Base-by-base conservation (phyloP, 2,797 vertebrate genomes). In the Smutsia temminckii region DNA sequence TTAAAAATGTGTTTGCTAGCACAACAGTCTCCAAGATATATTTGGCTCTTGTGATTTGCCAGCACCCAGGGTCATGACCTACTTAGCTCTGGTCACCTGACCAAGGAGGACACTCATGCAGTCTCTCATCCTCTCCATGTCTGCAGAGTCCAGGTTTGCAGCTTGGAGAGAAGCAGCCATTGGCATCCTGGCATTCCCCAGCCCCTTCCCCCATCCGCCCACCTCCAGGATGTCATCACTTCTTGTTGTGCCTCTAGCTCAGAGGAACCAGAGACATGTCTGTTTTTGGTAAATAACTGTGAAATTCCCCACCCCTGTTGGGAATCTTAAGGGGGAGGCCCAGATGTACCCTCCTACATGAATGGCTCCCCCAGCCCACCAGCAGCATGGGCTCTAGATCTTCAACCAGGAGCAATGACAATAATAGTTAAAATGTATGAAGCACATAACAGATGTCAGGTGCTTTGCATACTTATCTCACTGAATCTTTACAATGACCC, bases 1-100 rank as follows among this genome's bases (percentile, higher is more conserved):
- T 17, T 96, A 96, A 97, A 97, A 97, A 93, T 95, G 89, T 72
- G 77, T 90, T 97, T 96, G 77, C 72, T 85, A 40, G 88, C 94
- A 74, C 0, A 51, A 83, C 37, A 59, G 42, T 85, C 77, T 97
- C 69, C 51, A 89, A 94, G 90, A 92, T 97, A 91, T 63, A 90
- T 96, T 96, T 98, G 95, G 80, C 74, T 91, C 49, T 86, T 95
- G 23, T 94, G 91, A 91, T 94, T 96, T 97, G 84, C 94, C 87
- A 96, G 93, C 63, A 77, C 72, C 88, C 77, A 83, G 86, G 95
- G 95, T 96, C 85, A 89, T 96, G 91, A 93, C 95, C 95, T 93
- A 79, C 89, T 96, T 97, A 93, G 84, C 91, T 96, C 87, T 66
- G 63, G 34, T 95, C 89, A 84, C 81, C 89, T 95, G 93, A 68